phyloP scores from a whole-genome alignment of 2,797 vertebrate genomes.

The Buphagus erythrorhynchus region DNA sequence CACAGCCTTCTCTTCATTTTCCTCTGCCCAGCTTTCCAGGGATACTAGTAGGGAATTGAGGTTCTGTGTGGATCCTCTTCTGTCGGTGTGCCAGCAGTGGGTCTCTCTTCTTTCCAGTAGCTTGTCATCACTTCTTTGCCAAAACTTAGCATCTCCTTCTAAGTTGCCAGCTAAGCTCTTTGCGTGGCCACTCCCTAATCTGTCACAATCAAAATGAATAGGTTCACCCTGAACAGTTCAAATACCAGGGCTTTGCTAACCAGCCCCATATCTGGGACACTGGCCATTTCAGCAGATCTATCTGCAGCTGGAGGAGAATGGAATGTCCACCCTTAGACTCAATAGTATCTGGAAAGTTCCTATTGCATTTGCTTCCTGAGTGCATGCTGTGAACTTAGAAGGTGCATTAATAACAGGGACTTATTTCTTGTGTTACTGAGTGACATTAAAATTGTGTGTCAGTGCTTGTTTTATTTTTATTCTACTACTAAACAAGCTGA shows the following conservation, averaged over 20 bases:
- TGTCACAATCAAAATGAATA: neutral
- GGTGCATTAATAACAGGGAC: slow-evolving; percentile 56
- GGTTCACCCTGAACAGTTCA: neutral
- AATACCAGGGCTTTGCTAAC: neutral
- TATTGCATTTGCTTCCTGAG: slow-evolving; percentile 54
- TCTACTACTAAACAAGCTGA: slow-evolving; percentile 77
- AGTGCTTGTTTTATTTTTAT: slow-evolving; percentile 80
- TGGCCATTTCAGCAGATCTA: neutral
- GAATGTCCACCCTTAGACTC: neutral
- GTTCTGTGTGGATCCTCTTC: neutral
- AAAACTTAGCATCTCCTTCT: neutral
- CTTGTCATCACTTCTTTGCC: neutral
- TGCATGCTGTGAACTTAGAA: slow-evolving; percentile 58
- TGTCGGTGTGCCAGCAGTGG: neutral
- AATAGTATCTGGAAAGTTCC: slow-evolving; percentile 61
- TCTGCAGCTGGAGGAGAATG: neutral
- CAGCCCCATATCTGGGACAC: neutral
- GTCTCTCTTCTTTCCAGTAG: neutral
- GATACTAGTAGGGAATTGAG: neutral
- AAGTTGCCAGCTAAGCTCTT: neutral
- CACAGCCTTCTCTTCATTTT: neutral
- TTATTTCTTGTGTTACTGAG: slow-evolving; percentile 56
- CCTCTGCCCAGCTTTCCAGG: neutral
- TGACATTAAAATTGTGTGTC: slow-evolving; percentile 76
- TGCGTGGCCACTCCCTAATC: neutral